Base-by-base conservation (phyloP, 2,797 vertebrate species). In the Macrochelys suwanniensis region DNA sequence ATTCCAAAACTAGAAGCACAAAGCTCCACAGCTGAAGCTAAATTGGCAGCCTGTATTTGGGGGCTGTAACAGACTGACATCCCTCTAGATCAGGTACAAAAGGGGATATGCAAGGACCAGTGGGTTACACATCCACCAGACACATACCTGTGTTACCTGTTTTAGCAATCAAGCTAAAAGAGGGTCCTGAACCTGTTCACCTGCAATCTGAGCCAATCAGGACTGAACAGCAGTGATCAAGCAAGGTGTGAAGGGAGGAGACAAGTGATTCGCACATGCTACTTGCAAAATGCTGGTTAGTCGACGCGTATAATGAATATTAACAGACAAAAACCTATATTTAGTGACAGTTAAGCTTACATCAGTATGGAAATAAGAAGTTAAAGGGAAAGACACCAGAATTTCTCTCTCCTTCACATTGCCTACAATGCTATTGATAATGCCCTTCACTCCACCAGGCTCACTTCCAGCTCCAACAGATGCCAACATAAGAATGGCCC, bases 51-150 rank as follows among this genome's bases (percentile, higher is more conserved):
- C 28, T 37, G 54, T 28, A 47, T 31, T 11, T 21, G 51, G 83
- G 47, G 3, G 3, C 0, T 12, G 82, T 28, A 42, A 49, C 33
- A 59, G 51, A 56, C 68, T 56, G 1, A 11, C 86, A 61, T 92
- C 81, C 82, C 85, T 86, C 77, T 80, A 80, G 80, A 79, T 23
- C 78, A 82, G 83, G 82, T 28, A 26, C 56, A 65, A 17, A 79
- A 42, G 68, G 71, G 87, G 26, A 80, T 61, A 42, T 87, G 16
- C 21, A 11, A 23, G 47, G 25, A 65, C 33, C 61, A 65, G 8
- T n/a, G 33, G 33, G 61, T 65, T 65, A 65, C 16, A 65, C 7
- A 19, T 65, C 61, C 33, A 65, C 61, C 33, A n/a, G 16, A 17
- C 33, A 53, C 50, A 51, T n/a, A n/a, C 50, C 51, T n/a, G 11